A percentile compares a stretch with the other conserved stretches of the same genome.
Conservation (phyloP, 2,888 invertebrate genomes). For the Thecophora atra region DNA sequence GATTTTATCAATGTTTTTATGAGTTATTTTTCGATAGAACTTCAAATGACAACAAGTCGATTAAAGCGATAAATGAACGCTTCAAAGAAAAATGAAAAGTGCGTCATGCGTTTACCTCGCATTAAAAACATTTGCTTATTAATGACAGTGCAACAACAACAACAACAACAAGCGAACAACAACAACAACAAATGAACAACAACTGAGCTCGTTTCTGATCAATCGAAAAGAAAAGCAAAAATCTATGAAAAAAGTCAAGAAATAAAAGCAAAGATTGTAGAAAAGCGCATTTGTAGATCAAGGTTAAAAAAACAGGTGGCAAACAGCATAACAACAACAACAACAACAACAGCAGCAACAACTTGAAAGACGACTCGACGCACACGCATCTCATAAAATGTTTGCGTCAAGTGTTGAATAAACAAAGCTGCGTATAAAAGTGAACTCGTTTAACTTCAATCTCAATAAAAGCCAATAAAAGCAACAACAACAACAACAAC, state of each 20-base stretch:
- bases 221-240: neutral
- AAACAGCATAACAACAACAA: conserved; percentile 3
- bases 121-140: conserved; percentile 22
- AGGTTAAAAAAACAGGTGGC: conserved; percentile 26
- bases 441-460: conserved; percentile 32
- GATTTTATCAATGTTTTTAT: no score
- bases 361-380: conserved; percentile 19
- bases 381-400: conserved; percentile 18
- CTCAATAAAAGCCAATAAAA: conserved; percentile 1
- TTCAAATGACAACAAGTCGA: neutral
- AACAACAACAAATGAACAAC: conserved; percentile 7
- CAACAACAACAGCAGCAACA: conserved; percentile 26
- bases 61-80: neutral
- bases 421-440: neutral
- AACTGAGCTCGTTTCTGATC: neutral
- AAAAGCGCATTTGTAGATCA: conserved; percentile 32
- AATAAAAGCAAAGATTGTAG: conserved; percentile 3
- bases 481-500: conserved; percentile 5
- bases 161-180: neutral
- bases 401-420: conserved; percentile 6
- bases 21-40: no score
- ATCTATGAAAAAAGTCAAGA: neutral
- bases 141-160: conserved; percentile 1
- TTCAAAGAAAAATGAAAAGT: conserved; percentile 6
- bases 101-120: conserved; percentile 29